A percentile compares a stretch with the other conserved stretches of the same genome.
Evolutionary conservation across 2,797 vertebrate genomes (phyloP).

Genomic region (Notolepis coatsorum): DNA sequence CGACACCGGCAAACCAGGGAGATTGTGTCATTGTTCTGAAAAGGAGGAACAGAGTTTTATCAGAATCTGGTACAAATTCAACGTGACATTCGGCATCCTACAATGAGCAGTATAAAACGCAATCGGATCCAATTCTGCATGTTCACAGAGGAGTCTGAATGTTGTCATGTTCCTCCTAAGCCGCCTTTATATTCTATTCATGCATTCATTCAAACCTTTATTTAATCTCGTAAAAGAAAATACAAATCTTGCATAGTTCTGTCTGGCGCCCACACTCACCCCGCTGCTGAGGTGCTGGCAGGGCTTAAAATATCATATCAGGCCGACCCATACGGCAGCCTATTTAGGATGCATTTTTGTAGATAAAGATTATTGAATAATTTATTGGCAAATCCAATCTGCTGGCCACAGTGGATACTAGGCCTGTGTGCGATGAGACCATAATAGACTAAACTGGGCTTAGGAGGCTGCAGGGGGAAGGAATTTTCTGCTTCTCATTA

Average conservation of each 20-base stretch:
- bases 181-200: slow-evolving; percentile 19
- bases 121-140: slow-evolving; percentile 12
- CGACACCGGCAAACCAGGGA: slow-evolving; percentile 6
- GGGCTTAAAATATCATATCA: slow-evolving; percentile 47
- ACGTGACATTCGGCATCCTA: slow-evolving; percentile 30
- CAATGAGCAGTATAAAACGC: slow-evolving; percentile 30
- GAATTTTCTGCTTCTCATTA: slow-evolving; percentile 58
- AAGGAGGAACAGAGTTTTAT: slow-evolving; percentile 23
- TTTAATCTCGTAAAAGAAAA: too few species aligned
- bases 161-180: slow-evolving; percentile 14
- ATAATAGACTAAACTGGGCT: slow-evolving; percentile 42
- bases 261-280: neutral
- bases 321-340: slow-evolving; percentile 38
- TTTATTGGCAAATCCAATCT: slow-evolving; percentile 69
- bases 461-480: slow-evolving; percentile 29
- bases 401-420: slow-evolving; percentile 41
- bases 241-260: too few species aligned
- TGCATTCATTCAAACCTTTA: slow-evolving; percentile 1
- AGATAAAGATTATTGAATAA: slow-evolving; percentile 67
- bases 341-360: slow-evolving; percentile 54
- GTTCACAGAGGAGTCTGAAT: slow-evolving; percentile 28
- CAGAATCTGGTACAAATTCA: slow-evolving; percentile 22
- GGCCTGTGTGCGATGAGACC: slow-evolving; percentile 27
- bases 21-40: slow-evolving; percentile 27
- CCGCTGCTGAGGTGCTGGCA: slow-evolving; percentile 25